phyloP scores from a whole-genome alignment of 2,888 invertebrate species.

The Rapana venosa region DNA sequence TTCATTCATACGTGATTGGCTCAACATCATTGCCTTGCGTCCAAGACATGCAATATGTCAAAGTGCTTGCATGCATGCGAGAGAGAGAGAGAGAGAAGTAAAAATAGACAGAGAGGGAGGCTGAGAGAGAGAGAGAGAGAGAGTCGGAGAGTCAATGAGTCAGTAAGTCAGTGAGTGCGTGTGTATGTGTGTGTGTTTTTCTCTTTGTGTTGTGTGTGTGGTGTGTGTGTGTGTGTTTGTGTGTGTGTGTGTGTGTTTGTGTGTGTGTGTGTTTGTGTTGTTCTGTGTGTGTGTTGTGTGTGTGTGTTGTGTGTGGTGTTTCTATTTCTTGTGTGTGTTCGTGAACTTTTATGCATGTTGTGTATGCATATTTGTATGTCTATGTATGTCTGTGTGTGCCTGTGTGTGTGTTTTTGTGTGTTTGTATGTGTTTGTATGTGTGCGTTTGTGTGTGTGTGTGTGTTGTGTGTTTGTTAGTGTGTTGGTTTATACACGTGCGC shows the following conservation, averaged over 20 bases:
- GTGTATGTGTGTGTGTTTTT: not conserved
- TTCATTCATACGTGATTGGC: not conserved
- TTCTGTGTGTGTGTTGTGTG: not conserved
- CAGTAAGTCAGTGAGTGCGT: constrained; percentile 12
- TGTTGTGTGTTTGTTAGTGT: not conserved
- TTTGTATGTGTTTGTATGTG: too few relatives aligned
- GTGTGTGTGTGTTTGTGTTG: too few relatives aligned
- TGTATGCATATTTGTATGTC: not conserved
- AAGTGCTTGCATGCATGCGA: not conserved
- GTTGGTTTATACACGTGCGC: too few relatives aligned
- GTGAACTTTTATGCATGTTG: not conserved
- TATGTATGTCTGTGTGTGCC: not conserved
- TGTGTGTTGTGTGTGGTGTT: not conserved
- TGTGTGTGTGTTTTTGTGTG: not conserved
- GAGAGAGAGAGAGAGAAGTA: not conserved
- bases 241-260: too few relatives aligned
- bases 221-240: not conserved
- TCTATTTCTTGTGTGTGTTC: too few relatives aligned
- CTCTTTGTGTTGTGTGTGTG: too few relatives aligned
- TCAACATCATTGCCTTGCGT: not conserved
- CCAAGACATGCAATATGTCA: not conserved
- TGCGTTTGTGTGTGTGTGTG: not conserved
- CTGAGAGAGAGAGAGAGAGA: constrained; percentile 25
- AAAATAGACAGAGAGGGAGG: not conserved
- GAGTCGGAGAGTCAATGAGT: constrained; percentile 3